Percentiles rank a stretch among this genome's conserved stretches.
Evolutionary conservation across 1,140 invertebrate genomes (phyloP).

Genomic region (Platyura marginata): DNA sequence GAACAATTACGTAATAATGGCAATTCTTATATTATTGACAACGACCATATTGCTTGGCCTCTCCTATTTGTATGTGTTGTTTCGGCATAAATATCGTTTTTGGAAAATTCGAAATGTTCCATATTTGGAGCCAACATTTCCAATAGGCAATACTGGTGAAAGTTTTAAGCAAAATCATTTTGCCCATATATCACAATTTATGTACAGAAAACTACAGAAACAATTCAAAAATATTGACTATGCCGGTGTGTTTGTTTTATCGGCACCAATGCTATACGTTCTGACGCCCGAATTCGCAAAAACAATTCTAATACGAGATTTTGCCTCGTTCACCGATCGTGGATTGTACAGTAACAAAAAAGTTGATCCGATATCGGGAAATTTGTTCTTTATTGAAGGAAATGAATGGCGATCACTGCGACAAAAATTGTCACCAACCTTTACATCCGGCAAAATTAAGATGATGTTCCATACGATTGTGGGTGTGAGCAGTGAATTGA

Average conservation of each 20-base stretch:
- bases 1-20: too few species aligned
- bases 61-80: too few species aligned
- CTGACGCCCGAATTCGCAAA: slow-evolving; percentile 16
- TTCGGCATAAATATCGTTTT: too few species aligned
- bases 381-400: slow-evolving; percentile 11
- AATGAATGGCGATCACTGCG: slow-evolving; percentile 28
- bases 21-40: too few species aligned
- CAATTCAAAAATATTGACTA: neutral
- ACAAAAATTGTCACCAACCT: slow-evolving; percentile 27
- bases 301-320: slow-evolving; percentile 9
- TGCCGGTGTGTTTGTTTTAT: slow-evolving; percentile 7
- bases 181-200: neutral
- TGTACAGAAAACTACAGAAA: slow-evolving; percentile 2
- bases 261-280: slow-evolving; percentile 16
- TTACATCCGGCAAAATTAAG: slow-evolving; percentile 31
- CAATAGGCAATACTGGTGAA: slow-evolving; percentile 1
- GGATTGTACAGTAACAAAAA: slow-evolving; percentile 6
- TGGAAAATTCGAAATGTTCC: neutral
- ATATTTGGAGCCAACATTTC: slow-evolving; percentile 1
- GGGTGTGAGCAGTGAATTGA: slow-evolving; percentile 10
- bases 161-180: neutral
- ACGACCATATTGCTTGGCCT: too few species aligned
- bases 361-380: slow-evolving; percentile 7
- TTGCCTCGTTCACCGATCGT: slow-evolving; percentile 8
- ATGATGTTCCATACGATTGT: slow-evolving; percentile 22